phyloP scores from a whole-genome alignment of 2,888 invertebrate genomes.

The Sesia bembeciformis region DNA sequence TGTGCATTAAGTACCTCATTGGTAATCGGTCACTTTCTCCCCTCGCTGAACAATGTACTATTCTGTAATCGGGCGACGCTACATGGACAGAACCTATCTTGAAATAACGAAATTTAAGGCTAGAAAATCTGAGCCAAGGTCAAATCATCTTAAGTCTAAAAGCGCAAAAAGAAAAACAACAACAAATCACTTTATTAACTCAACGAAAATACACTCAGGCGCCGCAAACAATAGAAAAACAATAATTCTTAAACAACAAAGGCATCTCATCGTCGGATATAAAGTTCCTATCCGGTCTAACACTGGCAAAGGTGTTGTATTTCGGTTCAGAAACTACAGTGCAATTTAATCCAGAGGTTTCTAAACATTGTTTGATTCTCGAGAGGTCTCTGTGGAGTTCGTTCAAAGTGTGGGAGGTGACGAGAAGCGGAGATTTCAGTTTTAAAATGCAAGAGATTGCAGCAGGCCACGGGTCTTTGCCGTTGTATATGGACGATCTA shows the following conservation, averaged over 20 bases:
- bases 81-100: no score
- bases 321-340: conserved; percentile 70
- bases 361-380: conserved; percentile 62
- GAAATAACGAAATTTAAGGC: no score
- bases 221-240: conserved; percentile 68
- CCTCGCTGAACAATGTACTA: no score
- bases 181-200: not conserved
- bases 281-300: conserved; percentile 82
- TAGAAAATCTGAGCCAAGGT: no score
- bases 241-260: conserved; percentile 82
- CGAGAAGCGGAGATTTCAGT: conserved; percentile 72
- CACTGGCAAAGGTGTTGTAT: conserved; percentile 78
- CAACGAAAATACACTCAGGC: conserved; percentile 1
- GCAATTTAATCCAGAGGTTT: conserved; percentile 48
- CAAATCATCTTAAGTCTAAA: no score
- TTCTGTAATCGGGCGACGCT: no score
- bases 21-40: no score
- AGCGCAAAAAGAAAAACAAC: not conserved
- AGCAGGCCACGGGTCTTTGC: conserved; percentile 79
- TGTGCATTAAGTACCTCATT: no score
- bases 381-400: conserved; percentile 78
- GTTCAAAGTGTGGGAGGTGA: conserved; percentile 79
- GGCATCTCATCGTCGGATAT: conserved; percentile 82
- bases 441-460: conserved; percentile 75
- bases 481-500: conserved; percentile 76